Base-by-base conservation (phyloP, 1,140 invertebrate species). In the Drosophila asahinai region DNA sequence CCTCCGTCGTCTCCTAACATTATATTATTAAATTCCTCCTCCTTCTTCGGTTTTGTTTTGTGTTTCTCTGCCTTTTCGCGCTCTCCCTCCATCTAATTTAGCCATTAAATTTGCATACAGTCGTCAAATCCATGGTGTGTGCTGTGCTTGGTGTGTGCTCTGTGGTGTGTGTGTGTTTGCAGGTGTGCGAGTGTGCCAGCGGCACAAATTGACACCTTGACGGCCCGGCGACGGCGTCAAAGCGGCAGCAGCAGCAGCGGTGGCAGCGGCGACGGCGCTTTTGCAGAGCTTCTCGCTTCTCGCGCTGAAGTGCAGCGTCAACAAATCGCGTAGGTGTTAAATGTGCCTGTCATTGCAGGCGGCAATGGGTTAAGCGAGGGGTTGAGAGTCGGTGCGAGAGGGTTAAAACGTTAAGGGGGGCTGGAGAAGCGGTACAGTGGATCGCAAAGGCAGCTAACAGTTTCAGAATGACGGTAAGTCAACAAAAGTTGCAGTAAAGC, bases 41-140 rank as follows among this genome's bases (percentile, higher is more conserved):
- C 71, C 66, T 38, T 70, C 14, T 15, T 33, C 8, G 27, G n/a
- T 68, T 54, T 77, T 51, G 54, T 72, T 81, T 30, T 57, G 36
- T 58, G 30, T 25, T 22, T 61, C 27, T 48, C 47, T 33, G 33
- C 47, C 17, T n/a, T 47, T 30, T 40, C 43, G 25, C 38, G 27
- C 45, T 62, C 27, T 55, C 70, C 66, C 54, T 90, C 81, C 74
- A 57, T 89, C 86, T 89, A 89, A 89, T 89, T 90, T 89, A 89
- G 86, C 86, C 86, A 89, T 90, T 90, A 90, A 89, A 89, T 89
- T 89, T 90, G 86, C 86, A 89, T 89, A 89, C 73, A 79, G 77
- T 71, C 79, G 55, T 65, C 83, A 71, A 66, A 68, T 71, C 12
- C 30, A 55, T 22, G 25, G 38, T 62, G 36, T 49, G 14, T 78